Evolutionary conservation across 2,797 vertebrate genomes (phyloP), one percentile per base, ranked within the genome.

Genomic region (Argyrosomus regius): DNA sequence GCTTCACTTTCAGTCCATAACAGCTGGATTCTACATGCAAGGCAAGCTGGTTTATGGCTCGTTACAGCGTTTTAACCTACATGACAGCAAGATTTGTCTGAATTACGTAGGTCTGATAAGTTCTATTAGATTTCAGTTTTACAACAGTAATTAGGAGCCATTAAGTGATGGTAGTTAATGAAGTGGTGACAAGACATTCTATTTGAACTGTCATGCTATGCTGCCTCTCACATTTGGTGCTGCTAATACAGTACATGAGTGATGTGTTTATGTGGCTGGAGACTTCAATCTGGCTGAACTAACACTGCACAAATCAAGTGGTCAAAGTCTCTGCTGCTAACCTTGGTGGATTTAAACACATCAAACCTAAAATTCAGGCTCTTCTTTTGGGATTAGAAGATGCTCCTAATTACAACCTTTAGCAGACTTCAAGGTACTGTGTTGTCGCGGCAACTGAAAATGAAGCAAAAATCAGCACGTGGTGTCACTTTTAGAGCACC

Each of bases 151-250:
- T 76, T 73, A 62, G 13, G 17, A 59, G 67, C 41, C 24, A 60
- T 71, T 63, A 64, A 71, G 52, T 24, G 53, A 48, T 46, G 7
- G 61, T 45, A 66, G 54, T 66, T 71, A 84, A 83, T 75, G 61
- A 75, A 67, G 60, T 13, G 50, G 35, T 63, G 67, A 63, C 41
- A 49, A 81, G 64, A 69, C 69, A 56, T 10, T 71, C 22, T 22
- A 16, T 67, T 58, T 52, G 49, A 39, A 39, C 14, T 9, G 70
- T 59, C 45, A 67, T 22, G 52, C 48, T 82, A 3, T 20, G 16
- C 20, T 57, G 67, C 49, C 22, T 59, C 70, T 70, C 9, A 45
- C 5, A 65, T 72, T 67, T 49, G 50, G 1, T 45, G 20, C 56
- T 43, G 53, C 50, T 50, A 39, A 61, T 61, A 35, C 35, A 2